Base-by-base conservation (phyloP, 1,140 invertebrate species). In the Ceratosolen fusciceps region DNA sequence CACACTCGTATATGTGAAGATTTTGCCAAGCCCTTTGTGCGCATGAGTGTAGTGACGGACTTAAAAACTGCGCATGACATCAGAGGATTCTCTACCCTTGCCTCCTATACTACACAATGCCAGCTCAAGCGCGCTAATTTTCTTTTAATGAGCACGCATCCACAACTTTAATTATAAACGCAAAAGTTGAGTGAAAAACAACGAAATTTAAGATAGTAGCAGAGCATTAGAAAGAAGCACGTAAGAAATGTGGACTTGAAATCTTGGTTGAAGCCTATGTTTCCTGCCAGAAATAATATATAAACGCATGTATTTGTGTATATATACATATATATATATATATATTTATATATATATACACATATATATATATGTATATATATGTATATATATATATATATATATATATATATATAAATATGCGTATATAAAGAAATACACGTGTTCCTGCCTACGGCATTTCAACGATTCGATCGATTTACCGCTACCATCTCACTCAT, bases 361-460 rank as follows among this genome's bases (percentile, higher is more conserved):
- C 78, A 74, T 19, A 16, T 52, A 52, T 52, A 19, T 16, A 52
- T 21, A 16, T 52, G 49, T 21, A 19, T 19, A 19, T 80, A 73
- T 76, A 58, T 78, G 77, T 79, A 76, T 78, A 77, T 77, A 75
- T 74, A 80, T 21, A 34, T 60, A 60, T 29, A 3, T 60, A 21
- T 26, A 26, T 56, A 56, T 26, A 56, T n/a, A 56, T 4, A 3
- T 24, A 19, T 24, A 10, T 2, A 26, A 12, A 47, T 16, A 16
- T 16, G 16, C 43, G 49, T 19, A 52, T 52, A 52, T 9, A 52
- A 3, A 19, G 10, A 19, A 19, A 16, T 3, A 34, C 58, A 62
- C 68, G 62, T 78, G 65, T 39, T 49, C 72, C 62, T 62, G 74
- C 26, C 29, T 21, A 62, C 3, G 16, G 16, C 16, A 34, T 34